Conservation (phyloP, 2,888 invertebrate species). For the Troides aeacus region DNA sequence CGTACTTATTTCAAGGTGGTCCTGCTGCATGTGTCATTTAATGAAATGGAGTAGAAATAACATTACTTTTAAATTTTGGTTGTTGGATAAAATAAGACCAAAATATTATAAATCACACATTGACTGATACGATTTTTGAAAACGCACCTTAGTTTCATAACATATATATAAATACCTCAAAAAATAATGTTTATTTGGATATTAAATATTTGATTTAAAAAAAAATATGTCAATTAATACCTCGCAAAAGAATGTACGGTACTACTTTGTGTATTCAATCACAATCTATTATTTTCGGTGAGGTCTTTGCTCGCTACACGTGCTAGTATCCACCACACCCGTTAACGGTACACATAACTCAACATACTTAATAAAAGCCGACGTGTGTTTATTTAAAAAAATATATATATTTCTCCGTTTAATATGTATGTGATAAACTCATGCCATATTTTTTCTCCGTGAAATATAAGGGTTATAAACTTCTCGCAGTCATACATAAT, state of each 20-base stretch:
- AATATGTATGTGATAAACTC: not conserved
- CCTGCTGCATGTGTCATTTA: too few relatives aligned
- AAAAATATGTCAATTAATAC: not conserved
- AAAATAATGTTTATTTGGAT: not conserved
- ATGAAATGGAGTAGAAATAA: too few relatives aligned
- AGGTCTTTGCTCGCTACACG: conserved; percentile 61
- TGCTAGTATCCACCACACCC: conserved; percentile 60
- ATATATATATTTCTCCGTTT: not conserved
- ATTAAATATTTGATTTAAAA: not conserved
- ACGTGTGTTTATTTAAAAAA: not conserved
- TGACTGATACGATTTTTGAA: too few relatives aligned
- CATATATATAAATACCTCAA: not conserved
- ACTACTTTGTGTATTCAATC: conserved; percentile 4
- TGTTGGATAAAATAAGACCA: too few relatives aligned
- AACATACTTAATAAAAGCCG: conserved; percentile 32
- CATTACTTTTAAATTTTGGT: too few relatives aligned
- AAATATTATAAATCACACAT: too few relatives aligned
- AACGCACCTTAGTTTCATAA: too few relatives aligned
- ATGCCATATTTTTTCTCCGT: not conserved
- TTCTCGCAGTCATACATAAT: conserved; percentile 9
- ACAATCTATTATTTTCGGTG: conserved; percentile 38
- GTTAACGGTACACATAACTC: conserved; percentile 57
- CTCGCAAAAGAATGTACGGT: not conserved
- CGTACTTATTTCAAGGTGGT: too few relatives aligned
- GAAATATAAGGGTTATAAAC: conserved; percentile 7